Conservation (phyloP, 2,888 invertebrate species). For the Diarsia dahlii region DNA sequence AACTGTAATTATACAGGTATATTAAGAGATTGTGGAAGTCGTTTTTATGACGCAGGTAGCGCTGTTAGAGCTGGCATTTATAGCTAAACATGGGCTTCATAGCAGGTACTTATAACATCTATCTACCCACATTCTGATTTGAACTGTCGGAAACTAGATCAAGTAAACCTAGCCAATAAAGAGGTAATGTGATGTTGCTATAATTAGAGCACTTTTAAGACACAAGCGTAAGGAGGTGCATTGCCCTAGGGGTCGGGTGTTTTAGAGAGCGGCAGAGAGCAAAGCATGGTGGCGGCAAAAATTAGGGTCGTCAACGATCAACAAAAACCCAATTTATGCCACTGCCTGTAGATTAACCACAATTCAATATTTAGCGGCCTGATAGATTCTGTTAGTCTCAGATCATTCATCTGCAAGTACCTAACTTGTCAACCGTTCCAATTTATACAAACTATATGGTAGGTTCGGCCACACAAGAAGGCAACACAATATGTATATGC, state of each 20-base stretch:
- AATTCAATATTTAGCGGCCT: neutral
- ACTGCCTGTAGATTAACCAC: too few relatives aligned
- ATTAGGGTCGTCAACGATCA: too few relatives aligned
- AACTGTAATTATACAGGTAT: slow-evolving; percentile 8
- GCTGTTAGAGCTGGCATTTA: slow-evolving; percentile 6
- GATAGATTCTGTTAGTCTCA: neutral
- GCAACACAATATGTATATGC: neutral
- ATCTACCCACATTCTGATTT: slow-evolving; percentile 12
- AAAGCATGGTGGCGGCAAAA: too few relatives aligned
- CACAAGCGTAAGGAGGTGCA: too few relatives aligned
- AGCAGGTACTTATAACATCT: neutral
- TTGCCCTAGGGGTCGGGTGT: too few relatives aligned
- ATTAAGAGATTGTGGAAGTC: neutral
- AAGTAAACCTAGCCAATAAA: neutral
- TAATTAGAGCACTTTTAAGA: slow-evolving; percentile 2
- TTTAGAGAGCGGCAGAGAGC: too few relatives aligned
- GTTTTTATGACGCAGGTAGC: neutral
- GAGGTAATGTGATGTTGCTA: neutral
- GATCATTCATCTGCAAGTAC: neutral
- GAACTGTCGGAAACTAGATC: neutral
- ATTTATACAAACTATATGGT: too few relatives aligned
- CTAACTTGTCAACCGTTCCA: neutral
- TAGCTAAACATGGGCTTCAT: neutral
- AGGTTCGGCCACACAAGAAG: neutral
- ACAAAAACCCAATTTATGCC: too few relatives aligned